Evolutionary conservation across 1,140 invertebrate genomes (phyloP).

Genomic region (Amphibalanus amphitrite): DNA sequence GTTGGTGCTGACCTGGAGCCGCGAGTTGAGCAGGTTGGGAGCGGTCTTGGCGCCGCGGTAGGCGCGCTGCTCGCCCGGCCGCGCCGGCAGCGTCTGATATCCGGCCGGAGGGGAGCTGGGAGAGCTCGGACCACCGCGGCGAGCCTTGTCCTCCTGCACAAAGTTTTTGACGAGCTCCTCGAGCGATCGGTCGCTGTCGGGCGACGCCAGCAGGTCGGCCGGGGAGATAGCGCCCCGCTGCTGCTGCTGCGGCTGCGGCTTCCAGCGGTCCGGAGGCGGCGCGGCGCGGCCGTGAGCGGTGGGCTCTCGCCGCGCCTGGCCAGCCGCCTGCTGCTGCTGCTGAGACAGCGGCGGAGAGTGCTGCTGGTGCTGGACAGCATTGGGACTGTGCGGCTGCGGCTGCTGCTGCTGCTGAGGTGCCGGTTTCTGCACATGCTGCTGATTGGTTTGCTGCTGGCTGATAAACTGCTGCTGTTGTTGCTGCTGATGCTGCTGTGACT

Average conservation of each 20-base stretch:
- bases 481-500: slow-evolving; percentile 16
- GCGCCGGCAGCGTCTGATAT: slow-evolving; percentile 5
- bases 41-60: background rate
- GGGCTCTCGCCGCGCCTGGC: background rate
- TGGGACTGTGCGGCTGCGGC: slow-evolving; percentile 8
- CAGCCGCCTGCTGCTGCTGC: slow-evolving; percentile 10
- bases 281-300: background rate
- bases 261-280: background rate
- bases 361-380: slow-evolving; percentile 10
- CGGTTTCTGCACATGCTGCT: background rate
- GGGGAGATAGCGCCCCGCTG: slow-evolving; percentile 25
- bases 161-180: slow-evolving; percentile 59
- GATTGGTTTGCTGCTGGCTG: slow-evolving; percentile 13
- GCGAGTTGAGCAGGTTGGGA: background rate
- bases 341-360: slow-evolving; percentile 6
- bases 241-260: slow-evolving; percentile 6
- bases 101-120: slow-evolving; percentile 5
- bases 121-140: slow-evolving; percentile 20
- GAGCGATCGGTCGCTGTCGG: slow-evolving; percentile 34
- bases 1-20: slow-evolving; percentile 3
- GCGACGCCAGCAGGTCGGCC: slow-evolving; percentile 36
- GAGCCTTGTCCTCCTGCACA: slow-evolving; percentile 57
- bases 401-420: slow-evolving; percentile 8
- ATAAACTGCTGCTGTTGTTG: slow-evolving; percentile 15
- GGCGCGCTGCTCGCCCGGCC: background rate